Base-by-base conservation (phyloP, 2,113 vertebrate species). In the Lycaon pictus region DNA sequence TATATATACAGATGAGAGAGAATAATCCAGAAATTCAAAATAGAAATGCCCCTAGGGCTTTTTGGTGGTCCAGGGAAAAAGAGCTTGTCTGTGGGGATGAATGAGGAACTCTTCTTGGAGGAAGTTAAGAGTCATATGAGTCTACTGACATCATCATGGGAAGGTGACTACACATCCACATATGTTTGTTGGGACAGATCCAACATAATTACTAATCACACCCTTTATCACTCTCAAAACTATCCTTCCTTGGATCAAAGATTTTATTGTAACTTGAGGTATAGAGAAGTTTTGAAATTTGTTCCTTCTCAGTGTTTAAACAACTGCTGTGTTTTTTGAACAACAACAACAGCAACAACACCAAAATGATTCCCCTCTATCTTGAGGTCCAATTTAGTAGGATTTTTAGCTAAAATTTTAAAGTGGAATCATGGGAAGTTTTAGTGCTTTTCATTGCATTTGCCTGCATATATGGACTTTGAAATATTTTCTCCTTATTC, bases 381-480 rank as follows among this genome's bases (percentile, higher is more conserved):
- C 90, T 81, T 17, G 23, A 29, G 25, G 43, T 12, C 4, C 17
- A 23, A 19, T 69, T 35, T 89, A 48, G 71, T 74, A 80, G 55
- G 1, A 60, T 48, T 95, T 92, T 95, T 96, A 95, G 11, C 8
- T 89, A 82, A 72, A 65, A 27, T 88, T 84, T 94, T 74, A 65
- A 97, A 93, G 27, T 84, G n/a, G 90, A 97, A 56, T 95, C 56
- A 74, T 83, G 35, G 7, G 11, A 85, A 62, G 2, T 82, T 53
- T 74, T 90, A 90, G 13, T 55, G 74, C 88, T 94, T 76, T 90
- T 88, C 53, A 95, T 80, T 88, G 23, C 10, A 58, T 95, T 82
- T 72, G 79, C 2, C 32, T 91, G 25, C 79, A 84, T 62, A 95
- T 53, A 87, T 96, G 19, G 96, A 87, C 96, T 95, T 94, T 87